Evolutionary conservation across 1,140 invertebrate species (phyloP), one percentile per base, ranked within the genome.

Genomic region (Stegodyphus mimosarum): DNA sequence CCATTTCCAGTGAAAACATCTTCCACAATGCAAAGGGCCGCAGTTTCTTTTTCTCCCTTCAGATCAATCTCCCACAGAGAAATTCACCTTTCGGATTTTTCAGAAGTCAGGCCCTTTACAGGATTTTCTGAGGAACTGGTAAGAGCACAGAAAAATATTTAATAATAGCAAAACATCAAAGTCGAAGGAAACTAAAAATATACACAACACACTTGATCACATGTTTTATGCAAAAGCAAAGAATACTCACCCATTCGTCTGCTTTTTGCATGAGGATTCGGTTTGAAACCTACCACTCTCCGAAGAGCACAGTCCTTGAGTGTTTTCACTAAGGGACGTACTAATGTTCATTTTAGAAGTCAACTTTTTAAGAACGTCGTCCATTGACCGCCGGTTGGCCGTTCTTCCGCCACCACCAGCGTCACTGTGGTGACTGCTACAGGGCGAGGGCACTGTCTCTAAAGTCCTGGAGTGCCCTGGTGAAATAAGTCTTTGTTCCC

Each of bases 351-450:
- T 95, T 90, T 95, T 96, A 81, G 94, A 95, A 74, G 94, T 95
- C 87, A 96, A 91, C 89, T 94, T 92, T 90, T 95, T 95, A n/a
- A 96, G 91, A 7, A 96, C 95, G 91, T 96, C 94, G 91, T 96
- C 95, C 95, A 96, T 95, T n/a, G 94, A 94, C 88, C 87, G 80
- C 70, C 87, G 83, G 75, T 76, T 74, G 48, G 78, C 85, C 33
- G 83, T 85, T 86, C 79, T 92, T 11, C 72, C 81, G n/a, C 51
- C 60, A n/a, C 78, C 88, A 89, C 91, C 50, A 91, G 92, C 86
- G 33, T 33, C 33, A 91, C 92, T 81, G 91, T 92, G 74, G 70
- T 81, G 78, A 50, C 80, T 69, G 10, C 80, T 83, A 50, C 71
- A 53, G 2, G 80, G 72, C 11, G 80, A 83, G 49, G 60, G 55